phyloP scores from a whole-genome alignment of 2,888 invertebrate genomes.

The Acronicta alni region DNA sequence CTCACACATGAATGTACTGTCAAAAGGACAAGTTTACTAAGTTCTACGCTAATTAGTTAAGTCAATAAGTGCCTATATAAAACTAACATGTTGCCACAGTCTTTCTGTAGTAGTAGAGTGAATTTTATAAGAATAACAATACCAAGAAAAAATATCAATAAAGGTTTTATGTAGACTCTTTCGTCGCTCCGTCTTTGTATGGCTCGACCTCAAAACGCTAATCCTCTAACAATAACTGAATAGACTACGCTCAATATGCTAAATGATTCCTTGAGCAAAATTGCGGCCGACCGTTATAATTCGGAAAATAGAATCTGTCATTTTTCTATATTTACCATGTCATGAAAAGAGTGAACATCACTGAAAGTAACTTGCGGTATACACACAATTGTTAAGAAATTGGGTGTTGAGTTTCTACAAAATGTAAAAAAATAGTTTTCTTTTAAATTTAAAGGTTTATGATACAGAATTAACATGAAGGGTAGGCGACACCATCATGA shows the following conservation, averaged over 20 bases:
- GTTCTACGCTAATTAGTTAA: neutral
- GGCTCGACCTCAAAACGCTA: conserved; percentile 1
- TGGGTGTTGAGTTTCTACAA: neutral
- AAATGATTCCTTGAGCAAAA: conserved; percentile 8
- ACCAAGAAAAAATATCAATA: too few relatives aligned
- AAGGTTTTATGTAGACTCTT: neutral
- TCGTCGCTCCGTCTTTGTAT: conserved; percentile 3
- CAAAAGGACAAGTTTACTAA: neutral
- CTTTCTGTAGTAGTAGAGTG: too few relatives aligned
- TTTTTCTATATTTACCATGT: conserved; percentile 1
- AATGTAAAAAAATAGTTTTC: neutral
- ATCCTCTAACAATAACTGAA: conserved; percentile 16
- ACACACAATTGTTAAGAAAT: neutral
- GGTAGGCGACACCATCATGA: too few relatives aligned
- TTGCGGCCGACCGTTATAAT: conserved; percentile 9
- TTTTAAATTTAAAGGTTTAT: too few relatives aligned
- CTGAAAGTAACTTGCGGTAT: neutral
- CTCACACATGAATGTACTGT: neutral
- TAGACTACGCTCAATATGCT: conserved; percentile 12
- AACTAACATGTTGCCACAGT: neutral
- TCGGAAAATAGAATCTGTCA: conserved; percentile 11
- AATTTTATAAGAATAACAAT: neutral
- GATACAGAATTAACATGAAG: too few relatives aligned
- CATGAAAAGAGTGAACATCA: neutral
- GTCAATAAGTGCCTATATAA: neutral